Conservation (phyloP, 2,888 invertebrate genomes). For the Cephus rjabovi region DNA sequence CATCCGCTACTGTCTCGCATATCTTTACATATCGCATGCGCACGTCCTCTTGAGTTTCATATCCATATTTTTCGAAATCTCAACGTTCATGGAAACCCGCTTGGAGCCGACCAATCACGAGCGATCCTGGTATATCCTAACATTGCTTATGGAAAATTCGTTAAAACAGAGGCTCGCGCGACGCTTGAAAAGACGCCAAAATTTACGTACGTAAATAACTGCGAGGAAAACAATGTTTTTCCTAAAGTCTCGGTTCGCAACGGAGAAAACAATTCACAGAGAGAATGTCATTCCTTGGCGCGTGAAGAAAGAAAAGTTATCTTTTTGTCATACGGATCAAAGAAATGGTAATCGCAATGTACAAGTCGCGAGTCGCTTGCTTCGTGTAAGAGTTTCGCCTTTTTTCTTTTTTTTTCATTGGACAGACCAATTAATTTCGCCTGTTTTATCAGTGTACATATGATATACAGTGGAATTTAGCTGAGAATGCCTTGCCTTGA, state of each 20-base stretch:
- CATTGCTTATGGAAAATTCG: not conserved
- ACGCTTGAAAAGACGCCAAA: conserved; percentile 35
- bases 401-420: not conserved
- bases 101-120: not conserved
- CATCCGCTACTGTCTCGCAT: not conserved
- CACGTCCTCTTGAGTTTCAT: not conserved
- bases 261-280: not conserved
- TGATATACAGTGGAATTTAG: not conserved
- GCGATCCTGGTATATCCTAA: not conserved
- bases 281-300: not conserved
- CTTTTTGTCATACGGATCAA: not conserved
- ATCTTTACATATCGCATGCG: not conserved
- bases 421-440: not conserved
- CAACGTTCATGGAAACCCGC: not conserved
- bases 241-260: not conserved
- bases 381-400: not conserved
- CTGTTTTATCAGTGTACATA: not conserved
- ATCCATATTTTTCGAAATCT: not conserved
- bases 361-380: not conserved
- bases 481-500: not conserved
- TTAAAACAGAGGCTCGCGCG: not conserved
- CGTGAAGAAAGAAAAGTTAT: conserved; percentile 14
- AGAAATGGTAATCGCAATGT: not conserved
- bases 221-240: conserved; percentile 26
- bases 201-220: conserved; percentile 27